A percentile compares a stretch with the other conserved stretches of the same genome.
phyloP scores from a whole-genome alignment of 2,797 vertebrate species.

The Onychomys torridus region DNA sequence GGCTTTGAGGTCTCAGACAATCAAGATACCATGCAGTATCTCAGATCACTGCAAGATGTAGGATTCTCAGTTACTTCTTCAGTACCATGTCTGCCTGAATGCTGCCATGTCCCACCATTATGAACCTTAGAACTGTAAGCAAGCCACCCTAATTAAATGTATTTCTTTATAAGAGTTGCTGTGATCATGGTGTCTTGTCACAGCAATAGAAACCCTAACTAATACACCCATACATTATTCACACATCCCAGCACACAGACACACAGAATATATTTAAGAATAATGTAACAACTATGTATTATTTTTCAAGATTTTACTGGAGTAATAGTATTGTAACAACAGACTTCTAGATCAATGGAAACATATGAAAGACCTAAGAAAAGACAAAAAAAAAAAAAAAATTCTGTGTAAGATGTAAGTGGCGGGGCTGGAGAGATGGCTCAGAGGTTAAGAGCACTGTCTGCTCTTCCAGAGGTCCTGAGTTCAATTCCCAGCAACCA shows the following conservation, averaged over 20 bases:
- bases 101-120: neutral
- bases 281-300: neutral
- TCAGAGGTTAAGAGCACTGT: too few relatives aligned
- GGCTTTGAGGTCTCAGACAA: neutral
- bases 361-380: slow-evolving; percentile 34
- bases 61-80: neutral
- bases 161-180: neutral
- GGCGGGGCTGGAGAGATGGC: too few relatives aligned
- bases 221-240: neutral
- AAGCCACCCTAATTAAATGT: neutral
- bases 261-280: neutral
- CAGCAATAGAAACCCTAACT: neutral
- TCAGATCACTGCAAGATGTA: neutral
- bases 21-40: neutral
- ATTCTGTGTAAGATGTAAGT: neutral
- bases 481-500: too few relatives aligned
- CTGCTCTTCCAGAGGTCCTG: too few relatives aligned
- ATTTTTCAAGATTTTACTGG: slow-evolving; percentile 17
- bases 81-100: neutral
- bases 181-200: neutral
- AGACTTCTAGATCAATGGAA: neutral
- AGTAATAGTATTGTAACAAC: neutral
- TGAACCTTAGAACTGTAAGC: neutral
- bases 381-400: neutral
- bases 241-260: neutral